Evolutionary conservation across 1,140 invertebrate genomes (phyloP).

Genomic region (Lepidurus apus): DNA sequence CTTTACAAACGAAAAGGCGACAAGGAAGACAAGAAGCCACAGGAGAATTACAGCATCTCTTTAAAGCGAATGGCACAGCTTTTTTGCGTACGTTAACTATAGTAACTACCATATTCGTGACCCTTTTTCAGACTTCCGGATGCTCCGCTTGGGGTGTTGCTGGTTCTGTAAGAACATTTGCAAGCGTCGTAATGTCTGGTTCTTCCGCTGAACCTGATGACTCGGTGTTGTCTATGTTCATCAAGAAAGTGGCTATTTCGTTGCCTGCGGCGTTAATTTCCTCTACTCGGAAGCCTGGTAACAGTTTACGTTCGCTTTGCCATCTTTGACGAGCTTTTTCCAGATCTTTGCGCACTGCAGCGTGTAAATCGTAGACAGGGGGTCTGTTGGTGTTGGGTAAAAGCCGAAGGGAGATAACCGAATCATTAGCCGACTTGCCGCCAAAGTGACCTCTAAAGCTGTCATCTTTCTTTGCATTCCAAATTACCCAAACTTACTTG

Average conservation of each 20-base stretch:
- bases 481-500: constrained; percentile 46
- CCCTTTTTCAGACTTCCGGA: not conserved
- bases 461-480: not conserved
- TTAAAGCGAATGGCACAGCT: not conserved
- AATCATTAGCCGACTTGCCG: not conserved
- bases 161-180: not conserved
- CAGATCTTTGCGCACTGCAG: constrained; percentile 8
- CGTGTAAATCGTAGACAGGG: constrained; percentile 29
- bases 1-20: not conserved
- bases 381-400: not conserved
- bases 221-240: constrained; percentile 8
- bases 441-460: not conserved
- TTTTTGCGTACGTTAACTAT: not conserved
- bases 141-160: not conserved
- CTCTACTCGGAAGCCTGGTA: constrained; percentile 7
- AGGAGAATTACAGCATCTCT: not conserved
- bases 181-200: not conserved
- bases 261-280: not conserved
- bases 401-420: not conserved
- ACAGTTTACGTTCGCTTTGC: constrained; percentile 14
- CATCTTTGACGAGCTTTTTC: not conserved
- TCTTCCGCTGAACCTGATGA: constrained; percentile 8
- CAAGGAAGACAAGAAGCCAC: not conserved
- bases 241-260: constrained; percentile 15
- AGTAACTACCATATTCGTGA: not conserved